Evolutionary conservation across 2,888 invertebrate genomes (phyloP).

Genomic region (Ernsta delagoae): DNA sequence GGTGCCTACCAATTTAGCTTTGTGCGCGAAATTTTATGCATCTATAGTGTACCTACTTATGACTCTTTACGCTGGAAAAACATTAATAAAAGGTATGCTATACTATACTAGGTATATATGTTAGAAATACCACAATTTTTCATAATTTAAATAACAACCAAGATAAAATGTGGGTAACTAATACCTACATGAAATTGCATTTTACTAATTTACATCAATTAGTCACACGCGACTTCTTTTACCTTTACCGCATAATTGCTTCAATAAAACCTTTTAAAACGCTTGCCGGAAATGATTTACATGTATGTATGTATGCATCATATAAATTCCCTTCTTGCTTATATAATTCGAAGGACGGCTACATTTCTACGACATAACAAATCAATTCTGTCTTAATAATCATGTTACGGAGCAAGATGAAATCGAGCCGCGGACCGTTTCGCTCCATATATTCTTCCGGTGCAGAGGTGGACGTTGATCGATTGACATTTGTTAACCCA

Average conservation of each 20-base stretch:
- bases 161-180: too few species aligned
- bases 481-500: constrained; percentile 62
- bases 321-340: constrained; percentile 11
- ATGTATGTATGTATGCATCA: too few species aligned
- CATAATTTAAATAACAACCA: too few species aligned
- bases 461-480: constrained; percentile 55
- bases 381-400: constrained; percentile 38
- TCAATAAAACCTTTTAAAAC: constrained; percentile 1
- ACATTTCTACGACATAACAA: constrained; percentile 24
- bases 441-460: constrained; percentile 52
- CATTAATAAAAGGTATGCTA: too few species aligned
- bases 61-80: too few species aligned
- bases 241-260: background rate
- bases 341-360: constrained; percentile 9
- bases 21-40: too few species aligned
- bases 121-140: too few species aligned
- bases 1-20: too few species aligned
- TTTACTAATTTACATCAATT: background rate
- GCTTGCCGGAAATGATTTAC: constrained; percentile 8
- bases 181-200: constrained; percentile 4
- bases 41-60: too few species aligned
- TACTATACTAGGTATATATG: too few species aligned
- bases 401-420: constrained; percentile 32
- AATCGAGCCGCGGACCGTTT: constrained; percentile 35
- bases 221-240: constrained; percentile 10